Conservation (phyloP, 1,140 invertebrate genomes). For the Venustaconcha ellipsiformis region DNA sequence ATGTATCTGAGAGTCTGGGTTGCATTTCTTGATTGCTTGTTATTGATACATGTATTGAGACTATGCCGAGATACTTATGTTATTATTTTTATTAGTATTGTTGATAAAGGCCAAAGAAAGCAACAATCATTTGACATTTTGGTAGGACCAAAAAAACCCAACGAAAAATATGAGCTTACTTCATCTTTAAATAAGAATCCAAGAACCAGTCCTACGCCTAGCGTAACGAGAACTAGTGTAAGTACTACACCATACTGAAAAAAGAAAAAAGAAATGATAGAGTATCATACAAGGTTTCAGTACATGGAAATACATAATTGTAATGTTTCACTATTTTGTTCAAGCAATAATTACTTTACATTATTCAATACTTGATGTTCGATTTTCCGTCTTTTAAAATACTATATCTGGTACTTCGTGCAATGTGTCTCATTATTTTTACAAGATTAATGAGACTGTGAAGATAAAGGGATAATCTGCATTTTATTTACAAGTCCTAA, state of each 20-base stretch:
- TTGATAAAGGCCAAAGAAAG: too few relatives aligned
- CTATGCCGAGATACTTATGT: too few relatives aligned
- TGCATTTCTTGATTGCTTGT: too few relatives aligned
- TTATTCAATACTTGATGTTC: neutral
- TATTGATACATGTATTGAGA: too few relatives aligned
- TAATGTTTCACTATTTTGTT: neutral
- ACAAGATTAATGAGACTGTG: too few relatives aligned
- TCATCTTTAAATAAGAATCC: slow-evolving; percentile 49
- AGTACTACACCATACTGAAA: slow-evolving; percentile 62
- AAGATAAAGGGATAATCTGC: too few relatives aligned
- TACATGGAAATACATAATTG: neutral
- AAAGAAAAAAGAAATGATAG: slow-evolving; percentile 1
- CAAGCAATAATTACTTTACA: neutral
- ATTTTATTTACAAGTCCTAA: too few relatives aligned
- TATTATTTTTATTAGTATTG: too few relatives aligned
- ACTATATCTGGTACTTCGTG: neutral
- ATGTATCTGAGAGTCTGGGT: too few relatives aligned
- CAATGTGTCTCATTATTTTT: neutral
- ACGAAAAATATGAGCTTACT: slow-evolving; percentile 33
- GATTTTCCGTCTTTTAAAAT: neutral
- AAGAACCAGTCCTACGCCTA: slow-evolving; percentile 46
- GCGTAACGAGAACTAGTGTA: slow-evolving; percentile 52
- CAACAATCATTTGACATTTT: too few relatives aligned
- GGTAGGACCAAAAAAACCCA: too few relatives aligned
- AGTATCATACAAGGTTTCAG: neutral